Percentiles rank a stretch among this genome's conserved stretches.
Evolutionary conservation across 2,113 vertebrate species (phyloP).

Genomic region (Ciconia maguari): DNA sequence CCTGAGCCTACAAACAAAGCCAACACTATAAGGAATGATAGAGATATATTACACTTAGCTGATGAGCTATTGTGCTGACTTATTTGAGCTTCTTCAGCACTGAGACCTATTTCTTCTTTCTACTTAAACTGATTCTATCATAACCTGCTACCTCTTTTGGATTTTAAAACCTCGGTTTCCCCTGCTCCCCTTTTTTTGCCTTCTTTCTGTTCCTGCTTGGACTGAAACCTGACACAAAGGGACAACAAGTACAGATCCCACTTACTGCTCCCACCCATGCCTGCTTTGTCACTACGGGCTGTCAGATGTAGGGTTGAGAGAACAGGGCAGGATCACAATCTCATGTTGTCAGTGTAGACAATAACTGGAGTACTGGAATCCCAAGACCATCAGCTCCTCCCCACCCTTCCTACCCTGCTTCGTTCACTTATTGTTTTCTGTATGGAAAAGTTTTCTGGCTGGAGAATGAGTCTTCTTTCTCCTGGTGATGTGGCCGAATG

Average conservation of each 20-base stretch:
- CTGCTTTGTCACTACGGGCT: conserved; percentile 49
- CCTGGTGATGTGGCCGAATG: conserved; percentile 79
- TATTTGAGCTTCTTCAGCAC: conserved; percentile 40
- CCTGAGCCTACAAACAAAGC: conserved; percentile 63
- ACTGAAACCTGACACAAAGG: conserved; percentile 62
- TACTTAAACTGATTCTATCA: conserved; percentile 36
- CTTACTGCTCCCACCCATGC: conserved; percentile 1
- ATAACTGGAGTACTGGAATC: conserved; percentile 64
- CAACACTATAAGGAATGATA: conserved; percentile 47
- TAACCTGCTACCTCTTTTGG: conserved; percentile 36
- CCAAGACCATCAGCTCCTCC: conserved; percentile 61
- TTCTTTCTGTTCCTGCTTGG: conserved; percentile 50
- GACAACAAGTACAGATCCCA: conserved; percentile 39
- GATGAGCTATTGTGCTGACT: conserved; percentile 62
- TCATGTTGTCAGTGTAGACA: conserved; percentile 51
- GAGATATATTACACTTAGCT: conserved; percentile 57
- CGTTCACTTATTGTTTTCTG: conserved; percentile 66
- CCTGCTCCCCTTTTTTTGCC: conserved; percentile 20
- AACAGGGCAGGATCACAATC: conserved; percentile 41
- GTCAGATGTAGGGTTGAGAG: conserved; percentile 47
- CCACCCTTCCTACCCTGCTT: conserved; percentile 50
- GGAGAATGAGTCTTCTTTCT: conserved; percentile 83
- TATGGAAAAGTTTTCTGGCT: conserved; percentile 83
- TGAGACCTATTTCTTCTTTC: conserved; percentile 58
- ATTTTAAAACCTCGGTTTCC: conserved; percentile 19